Conservation (phyloP, 1,140 invertebrate species). For the Drosophila novamexicana region DNA sequence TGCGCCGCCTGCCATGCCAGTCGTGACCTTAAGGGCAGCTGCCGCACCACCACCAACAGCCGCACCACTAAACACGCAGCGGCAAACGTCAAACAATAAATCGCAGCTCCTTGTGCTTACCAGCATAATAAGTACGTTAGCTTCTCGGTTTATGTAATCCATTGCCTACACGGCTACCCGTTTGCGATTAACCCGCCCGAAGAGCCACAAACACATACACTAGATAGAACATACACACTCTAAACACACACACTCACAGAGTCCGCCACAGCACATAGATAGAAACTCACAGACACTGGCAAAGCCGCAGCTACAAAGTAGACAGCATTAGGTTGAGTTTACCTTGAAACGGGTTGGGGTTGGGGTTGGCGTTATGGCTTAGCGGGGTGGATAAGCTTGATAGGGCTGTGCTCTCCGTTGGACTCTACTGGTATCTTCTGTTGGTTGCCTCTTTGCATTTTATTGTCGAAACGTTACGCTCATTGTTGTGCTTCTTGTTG, state of each 20-base stretch:
- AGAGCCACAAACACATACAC: conserved; percentile 26
- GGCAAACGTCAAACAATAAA: conserved; percentile 80
- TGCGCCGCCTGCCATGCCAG: conserved; percentile 24
- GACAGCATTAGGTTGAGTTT: conserved; percentile 76
- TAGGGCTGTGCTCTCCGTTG: too few relatives aligned
- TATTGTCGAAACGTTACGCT: conserved; percentile 62
- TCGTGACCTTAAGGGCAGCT: conserved; percentile 59
- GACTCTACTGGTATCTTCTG: conserved; percentile 7
- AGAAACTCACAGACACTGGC: background rate
- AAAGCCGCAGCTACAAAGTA: conserved; percentile 59
- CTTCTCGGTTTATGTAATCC: conserved; percentile 74
- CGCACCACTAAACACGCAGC: conserved; percentile 10
- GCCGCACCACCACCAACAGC: background rate
- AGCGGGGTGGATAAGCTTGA: background rate
- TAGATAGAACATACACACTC: conserved; percentile 6
- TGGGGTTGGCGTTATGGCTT: background rate
- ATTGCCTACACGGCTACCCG: conserved; percentile 35
- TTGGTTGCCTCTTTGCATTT: conserved; percentile 71
- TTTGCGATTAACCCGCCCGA: conserved; percentile 66
- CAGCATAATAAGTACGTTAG: conserved; percentile 78
- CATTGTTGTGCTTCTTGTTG: conserved; percentile 40
- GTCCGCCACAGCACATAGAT: background rate
- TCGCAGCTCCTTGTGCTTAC: conserved; percentile 79
- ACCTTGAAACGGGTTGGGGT: conserved; percentile 43
- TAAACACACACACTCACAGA: background rate